A percentile compares a stretch with the other conserved stretches of the same genome.
These are phyloP conservation scores for Epinephelus fuscoguttatus DNA, from an alignment of 2,113 vertebrate genomes.

Conservation along the genomic window DNA sequence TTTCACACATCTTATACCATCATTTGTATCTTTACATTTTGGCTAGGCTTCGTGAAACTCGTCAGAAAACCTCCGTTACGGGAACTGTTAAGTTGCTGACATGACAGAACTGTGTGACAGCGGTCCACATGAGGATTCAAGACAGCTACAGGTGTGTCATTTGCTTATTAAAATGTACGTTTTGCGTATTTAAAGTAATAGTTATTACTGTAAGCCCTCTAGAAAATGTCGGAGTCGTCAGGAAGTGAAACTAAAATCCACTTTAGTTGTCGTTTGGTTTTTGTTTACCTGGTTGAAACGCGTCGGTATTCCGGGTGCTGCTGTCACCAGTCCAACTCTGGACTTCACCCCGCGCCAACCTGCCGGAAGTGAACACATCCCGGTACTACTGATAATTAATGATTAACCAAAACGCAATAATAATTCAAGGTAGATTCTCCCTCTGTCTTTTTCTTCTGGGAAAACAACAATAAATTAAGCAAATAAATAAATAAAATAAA, in stretches of 20 bases:
- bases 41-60: background rate
- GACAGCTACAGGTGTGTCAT: background rate
- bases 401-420: background rate
- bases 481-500: too few relatives aligned
- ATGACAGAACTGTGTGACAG: background rate
- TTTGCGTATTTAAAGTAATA: too few relatives aligned
- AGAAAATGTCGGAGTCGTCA: background rate
- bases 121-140: background rate
- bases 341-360: conserved; percentile 8
- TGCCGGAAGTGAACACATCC: background rate
- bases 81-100: background rate
- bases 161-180: background rate
- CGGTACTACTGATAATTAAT: background rate
- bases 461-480: background rate
- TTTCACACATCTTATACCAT: background rate
- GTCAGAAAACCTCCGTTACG: background rate
- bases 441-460: background rate
- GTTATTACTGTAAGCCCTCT: too few relatives aligned
- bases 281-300: conserved; percentile 34
- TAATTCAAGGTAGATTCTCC: background rate
- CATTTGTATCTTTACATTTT: background rate
- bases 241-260: background rate
- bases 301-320: background rate
- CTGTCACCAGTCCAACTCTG: background rate
- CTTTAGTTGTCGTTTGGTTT: background rate